Evolutionary conservation across 2,888 invertebrate species (phyloP), one percentile per base, ranked within the genome.

Genomic region (Masnerella sp.): DNA sequence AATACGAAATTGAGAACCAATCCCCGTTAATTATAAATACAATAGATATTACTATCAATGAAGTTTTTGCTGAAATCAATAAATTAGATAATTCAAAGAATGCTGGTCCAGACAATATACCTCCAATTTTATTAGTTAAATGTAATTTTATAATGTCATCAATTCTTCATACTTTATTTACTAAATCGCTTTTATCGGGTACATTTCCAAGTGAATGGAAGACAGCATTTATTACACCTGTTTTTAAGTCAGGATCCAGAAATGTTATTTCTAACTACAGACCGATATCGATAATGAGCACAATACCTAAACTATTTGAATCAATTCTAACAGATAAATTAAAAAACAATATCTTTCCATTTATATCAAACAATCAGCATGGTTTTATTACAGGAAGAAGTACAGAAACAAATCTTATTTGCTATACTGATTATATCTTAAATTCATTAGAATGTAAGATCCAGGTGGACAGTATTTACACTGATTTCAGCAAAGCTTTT

Each of bases 391-490:
- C 32, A 2, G 12, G 5, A 9, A 36, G 38, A 15, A 36, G 14
- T 8, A 54, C 38, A 9, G 52, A 54, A 38, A n/a, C 22, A 2
- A 38, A 51, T 12, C 5, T 51, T 5, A 22, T 14, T 2, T 51
- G 12, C n/a, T 51, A 36, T 20, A 34, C 22, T 2, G 9, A 34
- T 12, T 34, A 36, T 7, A 51, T 51, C 12, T 22, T 51, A 12
- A 11, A 34, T 14, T 51, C 34, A 7, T 9, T 51, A n/a, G 12
- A 20, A 12, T 5, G 11, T n/a, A 51, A 51, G 5, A 5, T 14
- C n/a, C 52, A 52, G 18, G 52, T 52, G 0, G 56, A 56, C 30
- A 18, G 40, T 40, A 28, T 56, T 30, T 47, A 28, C n/a, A 47
- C 47, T 8, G 47, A 47, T 14, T 47, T 47, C 12, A 28, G 28